phyloP scores from a whole-genome alignment of 64 coral and sea anemone genomes.

The Cladopsammia gracilis region DNA sequence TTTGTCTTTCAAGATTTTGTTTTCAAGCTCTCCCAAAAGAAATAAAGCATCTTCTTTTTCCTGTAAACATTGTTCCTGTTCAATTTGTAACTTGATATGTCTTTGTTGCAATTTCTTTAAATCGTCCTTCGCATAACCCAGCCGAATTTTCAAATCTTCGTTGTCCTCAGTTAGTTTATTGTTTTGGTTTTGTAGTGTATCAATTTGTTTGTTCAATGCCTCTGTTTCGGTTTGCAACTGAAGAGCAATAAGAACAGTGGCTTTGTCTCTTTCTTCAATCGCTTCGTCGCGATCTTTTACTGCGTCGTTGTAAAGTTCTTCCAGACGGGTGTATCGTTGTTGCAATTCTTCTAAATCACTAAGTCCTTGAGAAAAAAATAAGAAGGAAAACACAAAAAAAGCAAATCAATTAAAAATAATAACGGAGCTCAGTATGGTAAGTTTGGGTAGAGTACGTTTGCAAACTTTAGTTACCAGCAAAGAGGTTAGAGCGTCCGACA shows the following conservation, averaged over 20 bases:
- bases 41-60: constrained; percentile 58
- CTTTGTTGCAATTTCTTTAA: constrained; percentile 75
- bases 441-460: too few species aligned
- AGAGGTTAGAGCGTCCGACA: too few species aligned
- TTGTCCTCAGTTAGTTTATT: constrained; percentile 57
- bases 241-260: constrained; percentile 78
- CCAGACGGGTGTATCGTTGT: constrained; percentile 65
- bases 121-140: constrained; percentile 72
- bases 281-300: constrained; percentile 73
- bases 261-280: constrained; percentile 82
- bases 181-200: constrained; percentile 51
- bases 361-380: constrained; percentile 52
- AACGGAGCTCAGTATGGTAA: not conserved
- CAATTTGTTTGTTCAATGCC: constrained; percentile 70
- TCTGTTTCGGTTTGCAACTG: constrained; percentile 78
- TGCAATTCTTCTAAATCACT: constrained; percentile 77
- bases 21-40: constrained; percentile 69
- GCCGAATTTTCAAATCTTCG: constrained; percentile 69
- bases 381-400: not conserved
- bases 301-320: constrained; percentile 66
- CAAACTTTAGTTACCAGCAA: too few species aligned
- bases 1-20: not conserved
- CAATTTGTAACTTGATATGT: constrained; percentile 73
- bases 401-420: not conserved
- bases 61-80: constrained; percentile 67